Evolutionary conservation across 35 echinoderm and acorn worm species (phyloP).

Genomic region (Amphiura filiformis): DNA sequence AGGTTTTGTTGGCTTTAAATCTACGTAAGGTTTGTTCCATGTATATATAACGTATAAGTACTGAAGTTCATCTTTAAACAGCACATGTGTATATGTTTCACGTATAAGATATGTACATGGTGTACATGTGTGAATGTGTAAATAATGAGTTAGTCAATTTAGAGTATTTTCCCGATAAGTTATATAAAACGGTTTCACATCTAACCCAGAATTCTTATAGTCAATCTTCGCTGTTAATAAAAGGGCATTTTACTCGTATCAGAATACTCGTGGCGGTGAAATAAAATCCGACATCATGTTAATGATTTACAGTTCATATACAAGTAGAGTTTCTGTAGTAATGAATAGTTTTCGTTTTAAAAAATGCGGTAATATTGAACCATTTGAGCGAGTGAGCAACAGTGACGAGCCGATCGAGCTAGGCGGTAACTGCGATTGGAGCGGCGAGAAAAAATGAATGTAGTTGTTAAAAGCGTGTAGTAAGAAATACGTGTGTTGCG

Average conservation of each 20-base stretch:
- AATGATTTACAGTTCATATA: slow-evolving; percentile 10
- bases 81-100: neutral
- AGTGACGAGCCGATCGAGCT: neutral
- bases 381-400: neutral
- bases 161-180: neutral
- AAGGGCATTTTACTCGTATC: neutral
- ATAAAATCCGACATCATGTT: neutral
- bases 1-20: slow-evolving; percentile 10
- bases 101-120: neutral
- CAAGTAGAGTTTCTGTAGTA: no score
- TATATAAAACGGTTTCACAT: neutral
- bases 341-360: neutral
- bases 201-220: neutral
- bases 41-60: neutral
- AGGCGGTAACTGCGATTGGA: neutral
- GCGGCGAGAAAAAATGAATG: neutral
- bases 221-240: neutral
- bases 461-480: neutral
- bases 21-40: neutral
- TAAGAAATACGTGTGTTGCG: neutral
- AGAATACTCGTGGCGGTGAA: neutral
- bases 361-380: neutral
- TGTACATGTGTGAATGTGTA: neutral
- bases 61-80: neutral
- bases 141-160: neutral